A percentile compares a stretch with the other conserved stretches of the same genome.
Conservation (phyloP, 2,888 invertebrate species). For the Chrysopilus asiliformis region DNA sequence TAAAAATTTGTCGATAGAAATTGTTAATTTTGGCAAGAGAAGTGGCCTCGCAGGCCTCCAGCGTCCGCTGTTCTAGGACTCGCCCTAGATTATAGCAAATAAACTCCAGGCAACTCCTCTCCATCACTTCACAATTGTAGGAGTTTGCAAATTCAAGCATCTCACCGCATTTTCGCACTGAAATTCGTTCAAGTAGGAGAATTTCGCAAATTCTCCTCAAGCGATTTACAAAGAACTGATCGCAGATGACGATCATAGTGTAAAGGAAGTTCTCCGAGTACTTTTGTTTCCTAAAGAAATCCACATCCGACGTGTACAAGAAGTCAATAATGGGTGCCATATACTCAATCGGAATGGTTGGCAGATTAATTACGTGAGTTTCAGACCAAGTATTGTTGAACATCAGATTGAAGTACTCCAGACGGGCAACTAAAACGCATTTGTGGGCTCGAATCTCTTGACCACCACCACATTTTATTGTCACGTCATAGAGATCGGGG, state of each 20-base stretch:
- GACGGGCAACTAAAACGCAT: slow-evolving; percentile 62
- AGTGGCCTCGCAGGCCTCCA: slow-evolving; percentile 49
- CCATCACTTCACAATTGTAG: slow-evolving; percentile 62
- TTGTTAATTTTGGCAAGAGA: slow-evolving; percentile 50
- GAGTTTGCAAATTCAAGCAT: slow-evolving; percentile 60
- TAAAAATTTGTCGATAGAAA: slow-evolving; percentile 51
- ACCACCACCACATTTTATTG: slow-evolving; percentile 42
- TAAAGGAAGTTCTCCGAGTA: slow-evolving; percentile 56
- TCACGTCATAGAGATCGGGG: slow-evolving; percentile 47
- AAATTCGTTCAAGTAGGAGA: slow-evolving; percentile 48
- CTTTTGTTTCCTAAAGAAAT: slow-evolving; percentile 43
- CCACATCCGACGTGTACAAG: slow-evolving; percentile 57
- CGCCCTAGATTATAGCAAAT: slow-evolving; percentile 61
- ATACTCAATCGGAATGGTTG: slow-evolving; percentile 29
- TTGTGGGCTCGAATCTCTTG: slow-evolving; percentile 53
- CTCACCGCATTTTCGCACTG: slow-evolving; percentile 61
- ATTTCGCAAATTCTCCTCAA: slow-evolving; percentile 61
- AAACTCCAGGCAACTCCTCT: slow-evolving; percentile 60
- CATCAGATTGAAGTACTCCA: slow-evolving; percentile 81
- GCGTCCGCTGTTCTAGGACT: slow-evolving; percentile 51
- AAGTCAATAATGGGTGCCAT: slow-evolving; percentile 58
- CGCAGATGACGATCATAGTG: slow-evolving; percentile 62
- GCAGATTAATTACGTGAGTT: slow-evolving; percentile 24
- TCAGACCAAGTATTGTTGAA: slow-evolving; percentile 59
- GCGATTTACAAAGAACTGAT: slow-evolving; percentile 60